A percentile compares a stretch with the other conserved stretches of the same genome.
These are phyloP conservation scores for Thymallus thymallus DNA, from an alignment of 2,113 vertebrate species.

Conservation along the genomic window DNA sequence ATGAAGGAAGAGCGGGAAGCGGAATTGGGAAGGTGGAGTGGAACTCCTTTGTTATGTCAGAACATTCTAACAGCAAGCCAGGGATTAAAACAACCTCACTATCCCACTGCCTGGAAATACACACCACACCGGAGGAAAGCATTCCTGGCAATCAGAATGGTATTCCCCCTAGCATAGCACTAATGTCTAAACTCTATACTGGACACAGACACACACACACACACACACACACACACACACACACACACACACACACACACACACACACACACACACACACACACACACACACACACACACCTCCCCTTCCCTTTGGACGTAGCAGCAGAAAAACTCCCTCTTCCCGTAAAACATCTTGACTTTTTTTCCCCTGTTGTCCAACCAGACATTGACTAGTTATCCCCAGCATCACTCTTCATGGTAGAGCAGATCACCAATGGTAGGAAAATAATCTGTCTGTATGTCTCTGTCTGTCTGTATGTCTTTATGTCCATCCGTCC, in stretches of 20 bases:
- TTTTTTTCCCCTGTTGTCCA: slow-evolving; percentile 53
- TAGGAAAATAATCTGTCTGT: slow-evolving; percentile 5
- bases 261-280: slow-evolving; percentile 1
- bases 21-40: slow-evolving; percentile 60
- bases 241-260: not conserved
- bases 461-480: not conserved
- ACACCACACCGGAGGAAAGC: slow-evolving; percentile 34
- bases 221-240: not conserved
- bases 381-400: slow-evolving; percentile 56
- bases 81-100: slow-evolving; percentile 31
- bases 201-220: not conserved
- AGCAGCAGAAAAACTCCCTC: slow-evolving; percentile 48
- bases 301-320: slow-evolving; percentile 23
- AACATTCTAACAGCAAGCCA: slow-evolving; percentile 50
- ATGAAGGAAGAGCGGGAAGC: slow-evolving; percentile 54
- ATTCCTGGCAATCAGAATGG: slow-evolving; percentile 46
- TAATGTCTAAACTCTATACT: slow-evolving; percentile 29
- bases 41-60: slow-evolving; percentile 70
- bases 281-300: slow-evolving; percentile 5
- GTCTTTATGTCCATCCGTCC: not conserved
- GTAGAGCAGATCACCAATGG: slow-evolving; percentile 51
- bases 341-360: slow-evolving; percentile 59
- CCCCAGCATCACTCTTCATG: slow-evolving; percentile 64
- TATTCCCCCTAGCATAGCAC: slow-evolving; percentile 50
- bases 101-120: slow-evolving; percentile 62